A percentile compares a stretch with the other conserved stretches of the same genome.
These are phyloP conservation scores for Sardinella longiceps DNA, from an alignment of 2,797 vertebrate species.

Conservation along the genomic window DNA sequence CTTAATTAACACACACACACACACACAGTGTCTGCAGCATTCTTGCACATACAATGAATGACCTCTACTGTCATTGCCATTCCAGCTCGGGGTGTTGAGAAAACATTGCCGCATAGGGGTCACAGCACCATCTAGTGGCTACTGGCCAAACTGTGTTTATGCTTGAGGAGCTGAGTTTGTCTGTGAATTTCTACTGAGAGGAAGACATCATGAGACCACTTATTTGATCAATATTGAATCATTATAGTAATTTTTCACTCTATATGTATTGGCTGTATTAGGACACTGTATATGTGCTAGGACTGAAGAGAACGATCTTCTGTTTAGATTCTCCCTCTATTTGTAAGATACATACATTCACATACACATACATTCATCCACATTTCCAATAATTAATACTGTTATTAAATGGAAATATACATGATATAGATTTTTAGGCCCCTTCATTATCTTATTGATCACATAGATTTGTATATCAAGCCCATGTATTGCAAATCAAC, in stretches of 20 bases:
- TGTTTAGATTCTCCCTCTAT: too few relatives aligned
- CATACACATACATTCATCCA: background rate
- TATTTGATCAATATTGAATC: background rate
- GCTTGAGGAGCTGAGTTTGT: background rate
- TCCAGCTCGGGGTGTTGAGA: slow-evolving; percentile 31
- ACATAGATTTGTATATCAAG: too few relatives aligned
- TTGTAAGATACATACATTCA: too few relatives aligned
- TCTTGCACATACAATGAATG: slow-evolving; percentile 55
- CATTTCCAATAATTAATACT: background rate
- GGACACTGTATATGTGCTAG: too few relatives aligned
- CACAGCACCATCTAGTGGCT: slow-evolving; percentile 60
- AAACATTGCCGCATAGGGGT: slow-evolving; percentile 25
- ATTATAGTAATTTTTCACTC: background rate
- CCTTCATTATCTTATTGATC: too few relatives aligned
- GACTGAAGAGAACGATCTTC: background rate
- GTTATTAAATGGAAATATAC: background rate
- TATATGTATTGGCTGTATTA: background rate
- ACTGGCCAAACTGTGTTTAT: background rate
- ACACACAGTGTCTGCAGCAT: slow-evolving; percentile 40
- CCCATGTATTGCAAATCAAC: too few relatives aligned
- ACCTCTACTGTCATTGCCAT: slow-evolving; percentile 67
- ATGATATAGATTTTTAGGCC: too few relatives aligned
- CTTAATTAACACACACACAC: slow-evolving; percentile 36
- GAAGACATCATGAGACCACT: background rate
- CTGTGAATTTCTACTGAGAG: background rate